Base-by-base conservation (phyloP, 2,888 invertebrate species). In the Thecophora atra region DNA sequence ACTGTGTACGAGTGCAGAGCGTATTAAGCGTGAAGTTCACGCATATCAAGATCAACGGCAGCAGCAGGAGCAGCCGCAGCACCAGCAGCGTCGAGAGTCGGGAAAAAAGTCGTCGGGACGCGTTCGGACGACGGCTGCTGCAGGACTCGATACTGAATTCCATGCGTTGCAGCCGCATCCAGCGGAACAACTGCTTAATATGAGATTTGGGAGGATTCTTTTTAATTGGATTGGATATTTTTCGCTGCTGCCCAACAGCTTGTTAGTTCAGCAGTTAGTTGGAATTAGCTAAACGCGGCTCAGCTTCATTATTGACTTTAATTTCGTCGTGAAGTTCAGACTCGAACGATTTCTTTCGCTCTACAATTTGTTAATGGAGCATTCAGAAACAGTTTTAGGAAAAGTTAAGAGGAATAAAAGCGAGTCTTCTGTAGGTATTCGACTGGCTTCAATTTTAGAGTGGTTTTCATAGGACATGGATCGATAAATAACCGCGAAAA, bases 21-120 rank as follows among this genome's bases (percentile, higher is more conserved):
- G 58, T 84, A 83, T 84, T 82, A 83, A 80, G 83, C 83, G 83
- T 84, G 82, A 84, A 83, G 82, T 83, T 83, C 83, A 83, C 83
- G 83, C 83, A 82, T 83, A 84, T 84, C 84, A 80, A 80, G 76
- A 78, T 79, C 79, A 78, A 80, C 76, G 73, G 21, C 19, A 21
- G 2, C 19, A 21, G 21, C 54, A 54, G 13, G 11, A 11, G 54
- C 21, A 54, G 4, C 54, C 11, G 54, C n/a, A 51, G 51, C 17
- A 5, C 5, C 58, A 58, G 28, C 58, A 26, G 58, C 37, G 11
- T 37, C 7, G 37, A 37, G 37, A 37, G 37, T 37, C 37, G 3
- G 11, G 37, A 11, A 37, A 2, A 37, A 1, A 11, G 37, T 37
- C 6, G 11, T 13, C 26, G 28, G 26, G 58, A 54, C 21, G 58